Evolutionary conservation across 2,113 vertebrate species (phyloP).

Genomic region (Trichechus manatus): DNA sequence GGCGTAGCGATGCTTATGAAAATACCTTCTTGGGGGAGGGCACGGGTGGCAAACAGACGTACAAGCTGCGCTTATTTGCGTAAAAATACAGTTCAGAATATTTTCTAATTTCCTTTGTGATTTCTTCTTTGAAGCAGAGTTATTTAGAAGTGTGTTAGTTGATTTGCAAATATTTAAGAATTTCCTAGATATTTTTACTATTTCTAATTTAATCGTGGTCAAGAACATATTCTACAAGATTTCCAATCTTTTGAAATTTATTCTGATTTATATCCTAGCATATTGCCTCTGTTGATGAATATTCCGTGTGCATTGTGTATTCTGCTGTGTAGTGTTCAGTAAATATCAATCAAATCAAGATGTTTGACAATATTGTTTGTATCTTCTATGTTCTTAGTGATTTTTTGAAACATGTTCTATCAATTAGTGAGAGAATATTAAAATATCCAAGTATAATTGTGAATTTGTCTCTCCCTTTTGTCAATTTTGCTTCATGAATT

Average conservation of each 20-base stretch:
- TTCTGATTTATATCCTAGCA: not conserved
- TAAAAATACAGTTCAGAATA: too few species aligned
- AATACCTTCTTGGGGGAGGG: too few species aligned
- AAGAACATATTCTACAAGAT: not conserved
- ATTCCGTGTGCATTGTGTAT: not conserved
- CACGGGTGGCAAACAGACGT: too few species aligned
- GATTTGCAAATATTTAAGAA: too few species aligned
- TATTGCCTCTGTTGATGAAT: not conserved
- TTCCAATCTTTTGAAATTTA: not conserved
- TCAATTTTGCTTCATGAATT: not conserved
- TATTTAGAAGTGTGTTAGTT: too few species aligned
- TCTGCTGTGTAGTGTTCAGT: not conserved
- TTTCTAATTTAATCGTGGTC: not conserved
- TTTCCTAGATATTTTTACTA: not conserved
- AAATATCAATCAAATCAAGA: not conserved
- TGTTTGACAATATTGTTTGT: not conserved
- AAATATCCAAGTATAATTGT: not conserved
- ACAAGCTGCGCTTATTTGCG: too few species aligned
- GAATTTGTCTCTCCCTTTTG: not conserved
- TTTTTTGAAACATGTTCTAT: not conserved
- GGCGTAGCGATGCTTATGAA: too few species aligned
- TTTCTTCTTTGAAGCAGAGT: too few species aligned
- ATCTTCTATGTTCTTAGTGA: not conserved
- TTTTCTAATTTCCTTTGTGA: too few species aligned
- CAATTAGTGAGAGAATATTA: not conserved